These are phyloP conservation scores for Microtus oregoni DNA, from an alignment of 2,113 vertebrate genomes.

Conservation along the genomic window DNA sequence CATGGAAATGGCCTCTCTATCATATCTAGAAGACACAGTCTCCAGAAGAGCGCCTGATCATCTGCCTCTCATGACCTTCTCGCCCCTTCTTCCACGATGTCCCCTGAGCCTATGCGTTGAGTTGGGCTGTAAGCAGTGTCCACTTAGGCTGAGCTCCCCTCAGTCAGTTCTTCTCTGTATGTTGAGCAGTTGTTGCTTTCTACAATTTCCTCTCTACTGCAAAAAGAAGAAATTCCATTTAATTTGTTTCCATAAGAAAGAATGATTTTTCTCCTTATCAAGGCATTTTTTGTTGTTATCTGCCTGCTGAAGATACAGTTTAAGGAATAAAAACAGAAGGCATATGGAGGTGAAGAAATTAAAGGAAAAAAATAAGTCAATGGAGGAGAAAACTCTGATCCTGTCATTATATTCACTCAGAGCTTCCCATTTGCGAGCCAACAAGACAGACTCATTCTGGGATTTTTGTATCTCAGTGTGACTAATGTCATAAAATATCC, in stretches of 20 bases:
- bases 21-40: not conserved
- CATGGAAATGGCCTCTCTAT: not conserved
- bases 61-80: too few relatives aligned
- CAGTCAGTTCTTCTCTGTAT: not conserved
- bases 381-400: not conserved
- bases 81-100: too few relatives aligned
- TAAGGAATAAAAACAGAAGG: not conserved
- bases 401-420: not conserved
- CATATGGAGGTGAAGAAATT: not conserved
- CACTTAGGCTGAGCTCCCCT: too few relatives aligned
- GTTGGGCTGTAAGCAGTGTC: not conserved
- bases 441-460: fast-evolving
- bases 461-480: not conserved
- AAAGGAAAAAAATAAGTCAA: not conserved
- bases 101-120: not conserved
- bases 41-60: not conserved
- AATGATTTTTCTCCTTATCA: not conserved
- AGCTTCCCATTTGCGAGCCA: not conserved
- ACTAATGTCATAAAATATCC: not conserved
- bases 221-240: not conserved
- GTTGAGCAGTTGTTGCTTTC: not conserved
- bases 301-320: not conserved
- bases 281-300: not conserved
- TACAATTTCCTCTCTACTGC: too few relatives aligned
- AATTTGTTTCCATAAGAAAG: not conserved